Evolutionary conservation across 2,797 vertebrate genomes (phyloP), one percentile per base, ranked within the genome.

Genomic region (Sardinella longiceps): DNA sequence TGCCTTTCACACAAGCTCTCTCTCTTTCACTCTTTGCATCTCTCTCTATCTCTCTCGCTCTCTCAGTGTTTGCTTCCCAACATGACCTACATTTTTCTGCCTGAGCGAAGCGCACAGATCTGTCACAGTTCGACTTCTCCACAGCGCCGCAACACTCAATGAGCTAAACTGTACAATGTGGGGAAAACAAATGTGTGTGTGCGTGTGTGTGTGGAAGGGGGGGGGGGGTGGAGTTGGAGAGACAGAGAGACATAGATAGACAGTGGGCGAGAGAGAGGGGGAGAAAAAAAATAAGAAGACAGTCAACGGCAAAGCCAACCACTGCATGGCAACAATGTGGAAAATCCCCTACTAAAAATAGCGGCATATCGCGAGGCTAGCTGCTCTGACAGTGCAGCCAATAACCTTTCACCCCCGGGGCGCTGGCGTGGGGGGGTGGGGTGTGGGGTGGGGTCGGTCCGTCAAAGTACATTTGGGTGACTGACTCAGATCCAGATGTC

Each of bases 311-410:
- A 89, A 86, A 88, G 80, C 87, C 86, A 89, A 90, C 91, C 92
- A 92, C 93, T 91, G 93, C 95, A 93, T 94, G 91, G 94, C 94
- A 95, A 95, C 95, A 95, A 93, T 90, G 90, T 88, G 90, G 91
- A 92, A 93, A 94, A 94, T 93, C 94, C 90, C 91, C 80, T 92
- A 90, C 92, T 92, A 89, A 91, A 90, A 92, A 92, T 92, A 86
- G 92, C 88, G 28, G 85, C 88, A 88, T 91, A 88, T 91, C 92
- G 93, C 94, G 18, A 93, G 94, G 93, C 88, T 90, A 87, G 93
- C 89, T 91, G 92, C 90, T 87, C 82, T 87, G 88, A 89, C 81
- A 88, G 90, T 84, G 51, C 91, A 95, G 89, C 94, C 95, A 95
- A 95, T 95, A 94, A 94, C 94, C 92, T 95, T 93, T 94, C 91